Evolutionary conservation across 2,797 vertebrate genomes (phyloP), one percentile per base, ranked within the genome.

Genomic region (Margarornis squamiger): DNA sequence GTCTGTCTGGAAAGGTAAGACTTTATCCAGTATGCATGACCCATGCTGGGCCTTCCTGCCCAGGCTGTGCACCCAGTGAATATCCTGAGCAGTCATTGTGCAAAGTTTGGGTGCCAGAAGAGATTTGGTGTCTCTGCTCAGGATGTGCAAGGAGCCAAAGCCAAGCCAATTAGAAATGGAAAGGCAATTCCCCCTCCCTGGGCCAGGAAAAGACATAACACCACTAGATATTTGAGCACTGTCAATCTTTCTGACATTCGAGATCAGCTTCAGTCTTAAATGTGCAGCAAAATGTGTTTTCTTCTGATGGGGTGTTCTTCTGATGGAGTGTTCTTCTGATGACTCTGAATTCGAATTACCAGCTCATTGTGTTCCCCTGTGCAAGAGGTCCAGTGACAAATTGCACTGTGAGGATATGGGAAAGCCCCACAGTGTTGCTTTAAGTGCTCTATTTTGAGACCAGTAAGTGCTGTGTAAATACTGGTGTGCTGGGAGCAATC

Each of bases 381-480:
- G 41, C 13, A 80, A 49, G 38, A 48, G 15, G 3, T 55, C 26
- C 3, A 4, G 62, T 75, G 59, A 76, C 36, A 86, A 93, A 86
- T 27, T 20, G 12, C 2, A 1, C 48, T 54, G 9, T 49, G 26
- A 84, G 27, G 66, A 66, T 54, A 10, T 39, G 46, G 62, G 63
- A 51, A 93, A 96, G 19, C 49, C 38, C 46, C 62, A 30, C 46
- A 32, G 17, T 17, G 66, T 61, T 91, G 80, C 38, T 49, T 29
- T 23, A 91, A 80, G 71, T 74, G 57, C 45, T 59, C 52, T 67
- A 30, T 73, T 91, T 80, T 51, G 54, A 74, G 84, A 72, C 24
- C 27, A 30, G 5, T 61, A 49, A 94, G 59, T 12, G 6, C 67
- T 82, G 36, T 55, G 41, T 79, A 94, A 89, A 93, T 65, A 94